phyloP scores from a whole-genome alignment of 37 sponge, comb jelly and placozoan species.

The Tethya wilhelma region DNA sequence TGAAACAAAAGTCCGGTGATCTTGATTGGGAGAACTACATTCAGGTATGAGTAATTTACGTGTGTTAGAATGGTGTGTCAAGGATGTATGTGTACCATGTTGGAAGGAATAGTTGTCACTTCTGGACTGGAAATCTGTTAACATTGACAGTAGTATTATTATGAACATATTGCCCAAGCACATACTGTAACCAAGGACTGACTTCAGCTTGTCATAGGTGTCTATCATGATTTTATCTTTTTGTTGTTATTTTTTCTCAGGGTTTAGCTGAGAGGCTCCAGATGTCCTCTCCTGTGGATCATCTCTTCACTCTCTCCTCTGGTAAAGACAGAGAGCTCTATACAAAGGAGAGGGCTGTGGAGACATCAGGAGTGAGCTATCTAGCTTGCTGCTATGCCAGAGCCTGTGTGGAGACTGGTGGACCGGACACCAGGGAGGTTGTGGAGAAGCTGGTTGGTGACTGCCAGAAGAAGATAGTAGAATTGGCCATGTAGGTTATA shows the following conservation, averaged over 20 bases:
- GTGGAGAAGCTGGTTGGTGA: background rate
- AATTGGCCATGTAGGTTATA: constrained; percentile 35
- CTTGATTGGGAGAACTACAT: constrained; percentile 20
- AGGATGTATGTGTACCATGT: background rate
- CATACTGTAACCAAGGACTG: too few relatives aligned
- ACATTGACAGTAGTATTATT: too few relatives aligned
- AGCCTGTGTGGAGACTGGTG: background rate
- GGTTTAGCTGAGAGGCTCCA: constrained; percentile 47
- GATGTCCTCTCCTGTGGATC: background rate
- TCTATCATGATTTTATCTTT: background rate
- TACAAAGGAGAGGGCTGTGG: constrained; percentile 17
- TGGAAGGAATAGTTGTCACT: background rate
- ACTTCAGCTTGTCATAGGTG: background rate
- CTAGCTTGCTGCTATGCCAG: constrained; percentile 53
- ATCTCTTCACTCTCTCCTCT: background rate
- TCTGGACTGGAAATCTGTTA: too few relatives aligned
- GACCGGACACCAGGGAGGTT: background rate
- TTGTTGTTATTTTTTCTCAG: background rate
- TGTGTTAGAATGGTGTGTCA: background rate
- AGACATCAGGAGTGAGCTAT: constrained; percentile 36
- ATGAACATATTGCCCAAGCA: too few relatives aligned
- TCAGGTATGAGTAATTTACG: constrained; percentile 9
- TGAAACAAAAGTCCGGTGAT: background rate
- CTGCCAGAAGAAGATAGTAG: constrained; percentile 13
- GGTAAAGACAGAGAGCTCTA: constrained; percentile 2